phyloP scores from a whole-genome alignment of 2,888 invertebrate species.

The Frankliniella intonsa region DNA sequence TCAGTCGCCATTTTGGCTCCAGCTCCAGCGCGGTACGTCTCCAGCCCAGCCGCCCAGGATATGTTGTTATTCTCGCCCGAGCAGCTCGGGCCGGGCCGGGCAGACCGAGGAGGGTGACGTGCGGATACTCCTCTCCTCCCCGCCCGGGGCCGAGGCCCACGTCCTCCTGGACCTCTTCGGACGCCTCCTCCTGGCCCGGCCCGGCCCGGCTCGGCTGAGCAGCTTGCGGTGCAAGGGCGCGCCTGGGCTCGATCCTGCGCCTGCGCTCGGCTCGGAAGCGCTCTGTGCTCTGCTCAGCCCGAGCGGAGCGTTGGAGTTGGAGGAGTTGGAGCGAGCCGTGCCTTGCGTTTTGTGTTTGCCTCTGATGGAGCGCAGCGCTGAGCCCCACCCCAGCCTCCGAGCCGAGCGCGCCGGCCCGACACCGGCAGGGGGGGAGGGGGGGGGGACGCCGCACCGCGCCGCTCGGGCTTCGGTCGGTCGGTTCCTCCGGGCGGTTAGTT shows the following conservation, averaged over 20 bases:
- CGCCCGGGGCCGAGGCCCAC: too few relatives aligned
- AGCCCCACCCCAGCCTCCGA: not conserved
- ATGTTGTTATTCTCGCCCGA: too few relatives aligned
- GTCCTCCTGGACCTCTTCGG: not conserved
- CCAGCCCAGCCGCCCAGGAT: too few relatives aligned
- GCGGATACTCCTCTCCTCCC: too few relatives aligned
- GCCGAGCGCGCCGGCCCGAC: not conserved
- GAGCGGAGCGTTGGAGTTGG: not conserved
- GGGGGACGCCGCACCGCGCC: not conserved
- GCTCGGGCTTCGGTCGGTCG: not conserved
- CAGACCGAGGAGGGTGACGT: too few relatives aligned
- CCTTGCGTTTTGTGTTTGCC: conserved; percentile 3
- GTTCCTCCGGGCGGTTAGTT: not conserved
- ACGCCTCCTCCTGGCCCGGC: not conserved
- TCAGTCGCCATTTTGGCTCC: too few relatives aligned
- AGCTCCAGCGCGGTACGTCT: too few relatives aligned
- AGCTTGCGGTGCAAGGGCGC: too few relatives aligned
- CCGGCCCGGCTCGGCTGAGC: not conserved
- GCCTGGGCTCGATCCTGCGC: too few relatives aligned
- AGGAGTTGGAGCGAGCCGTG: not conserved
- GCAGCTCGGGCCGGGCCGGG: too few relatives aligned
- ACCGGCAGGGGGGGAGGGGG: not conserved
- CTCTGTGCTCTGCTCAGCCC: not conserved
- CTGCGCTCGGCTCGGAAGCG: not conserved
- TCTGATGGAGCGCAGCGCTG: conserved; percentile 1